phyloP scores from a whole-genome alignment of 2,888 invertebrate genomes.

The Troides aeacus region DNA sequence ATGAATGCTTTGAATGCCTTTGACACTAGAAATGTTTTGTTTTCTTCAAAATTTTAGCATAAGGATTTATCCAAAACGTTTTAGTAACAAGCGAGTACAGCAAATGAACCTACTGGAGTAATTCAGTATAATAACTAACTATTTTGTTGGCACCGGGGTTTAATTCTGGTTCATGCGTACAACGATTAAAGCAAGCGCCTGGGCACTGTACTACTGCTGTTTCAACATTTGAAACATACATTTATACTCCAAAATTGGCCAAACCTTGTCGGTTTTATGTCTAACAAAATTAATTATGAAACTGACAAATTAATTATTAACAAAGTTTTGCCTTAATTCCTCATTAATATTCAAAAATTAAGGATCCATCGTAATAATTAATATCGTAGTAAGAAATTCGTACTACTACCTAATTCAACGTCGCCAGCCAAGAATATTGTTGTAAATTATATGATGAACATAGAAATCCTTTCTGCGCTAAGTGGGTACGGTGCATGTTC shows the following conservation, averaged over 20 bases:
- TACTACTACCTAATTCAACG: constrained; percentile 1
- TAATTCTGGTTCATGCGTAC: neutral
- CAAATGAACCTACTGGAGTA: neutral
- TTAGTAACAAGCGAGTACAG: too few species aligned
- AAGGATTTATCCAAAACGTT: too few species aligned
- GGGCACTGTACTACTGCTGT: neutral
- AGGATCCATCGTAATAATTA: neutral
- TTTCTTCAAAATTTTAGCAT: too few species aligned
- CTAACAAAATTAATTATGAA: neutral
- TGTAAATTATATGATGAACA: constrained; percentile 12
- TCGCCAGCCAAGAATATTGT: neutral
- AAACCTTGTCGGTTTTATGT: neutral
- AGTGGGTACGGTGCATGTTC: constrained; percentile 12
- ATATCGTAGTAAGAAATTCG: neutral
- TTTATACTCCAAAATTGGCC: neutral
- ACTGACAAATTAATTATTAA: neutral
- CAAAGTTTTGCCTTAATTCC: too few species aligned
- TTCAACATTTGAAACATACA: neutral
- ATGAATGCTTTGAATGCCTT: too few species aligned
- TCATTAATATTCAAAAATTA: neutral
- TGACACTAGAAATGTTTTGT: too few species aligned
- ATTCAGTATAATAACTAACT: too few species aligned
- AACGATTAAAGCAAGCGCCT: neutral
- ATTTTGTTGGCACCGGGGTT: neutral
- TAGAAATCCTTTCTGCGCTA: constrained; percentile 17